These are phyloP conservation scores for Drosophila kepulauana DNA, from an alignment of 1,140 invertebrate genomes.

Conservation along the genomic window DNA sequence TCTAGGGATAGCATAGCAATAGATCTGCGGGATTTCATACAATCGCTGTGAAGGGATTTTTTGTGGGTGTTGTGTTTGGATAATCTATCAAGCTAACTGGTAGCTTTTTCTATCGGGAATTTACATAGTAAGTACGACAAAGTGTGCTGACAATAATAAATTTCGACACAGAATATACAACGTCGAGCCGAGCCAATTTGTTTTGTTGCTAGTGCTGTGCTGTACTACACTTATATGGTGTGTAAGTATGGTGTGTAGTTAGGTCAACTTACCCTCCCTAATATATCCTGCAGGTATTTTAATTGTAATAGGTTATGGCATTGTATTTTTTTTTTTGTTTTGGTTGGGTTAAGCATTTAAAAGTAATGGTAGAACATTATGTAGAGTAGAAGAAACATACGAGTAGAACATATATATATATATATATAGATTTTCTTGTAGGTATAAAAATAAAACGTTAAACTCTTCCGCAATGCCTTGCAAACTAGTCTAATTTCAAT, in stretches of 20 bases:
- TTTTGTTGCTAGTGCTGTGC: constrained; percentile 21
- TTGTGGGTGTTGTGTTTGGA: background rate
- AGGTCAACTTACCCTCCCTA: constrained; percentile 84
- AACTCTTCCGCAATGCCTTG: constrained; percentile 6
- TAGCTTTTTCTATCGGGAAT: constrained; percentile 26
- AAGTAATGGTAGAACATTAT: constrained; percentile 57
- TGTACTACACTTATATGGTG: constrained; percentile 53
- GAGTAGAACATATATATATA: background rate
- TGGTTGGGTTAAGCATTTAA: constrained; percentile 77
- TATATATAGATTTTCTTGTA: background rate
- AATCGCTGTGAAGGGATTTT: constrained; percentile 17
- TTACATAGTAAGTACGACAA: background rate
- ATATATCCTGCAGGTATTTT: constrained; percentile 82
- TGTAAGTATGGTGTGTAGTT: constrained; percentile 56
- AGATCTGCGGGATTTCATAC: constrained; percentile 11
- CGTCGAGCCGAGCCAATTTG: constrained; percentile 44
- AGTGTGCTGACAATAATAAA: constrained; percentile 43
- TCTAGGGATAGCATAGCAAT: constrained; percentile 31
- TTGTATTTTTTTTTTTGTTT: constrained; percentile 8
- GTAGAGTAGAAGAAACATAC: constrained; percentile 36
- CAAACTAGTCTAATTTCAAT: background rate
- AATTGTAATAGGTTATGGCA: constrained; percentile 59
- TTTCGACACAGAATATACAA: constrained; percentile 67
- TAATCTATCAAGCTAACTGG: constrained; percentile 5
- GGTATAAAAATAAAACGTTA: constrained; percentile 17